Conservation (phyloP, 2,888 invertebrate species). For the Caenorhabditis sp. region DNA sequence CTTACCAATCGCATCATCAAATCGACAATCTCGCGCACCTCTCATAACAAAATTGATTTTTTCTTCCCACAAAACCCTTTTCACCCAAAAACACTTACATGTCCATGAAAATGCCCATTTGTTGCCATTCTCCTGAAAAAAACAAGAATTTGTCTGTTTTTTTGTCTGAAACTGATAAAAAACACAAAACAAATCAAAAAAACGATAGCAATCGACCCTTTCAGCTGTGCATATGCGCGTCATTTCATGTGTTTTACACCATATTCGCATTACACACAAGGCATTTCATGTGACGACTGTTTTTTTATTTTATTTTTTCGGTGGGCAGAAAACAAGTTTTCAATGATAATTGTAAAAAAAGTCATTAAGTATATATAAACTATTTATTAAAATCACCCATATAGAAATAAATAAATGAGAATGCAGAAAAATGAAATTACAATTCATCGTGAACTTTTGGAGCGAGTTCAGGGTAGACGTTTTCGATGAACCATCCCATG, state of each 20-base stretch:
- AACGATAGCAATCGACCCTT: background rate
- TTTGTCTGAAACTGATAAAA: background rate
- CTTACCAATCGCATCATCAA: background rate
- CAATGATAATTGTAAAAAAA: too few species aligned
- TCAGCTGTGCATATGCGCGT: background rate
- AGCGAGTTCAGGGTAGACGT: conserved; percentile 80
- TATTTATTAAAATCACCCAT: conserved; percentile 2
- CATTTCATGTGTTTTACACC: background rate
- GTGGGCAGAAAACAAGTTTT: too few species aligned
- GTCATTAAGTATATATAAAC: too few species aligned
- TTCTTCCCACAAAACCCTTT: background rate
- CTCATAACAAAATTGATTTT: background rate
- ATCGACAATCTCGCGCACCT: background rate
- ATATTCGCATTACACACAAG: background rate
- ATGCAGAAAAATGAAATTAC: background rate
- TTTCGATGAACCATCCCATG: conserved; percentile 87
- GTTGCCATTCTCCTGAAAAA: background rate
- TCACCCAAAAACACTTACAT: background rate
- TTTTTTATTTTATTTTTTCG: conserved; percentile 1
- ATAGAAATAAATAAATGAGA: background rate
- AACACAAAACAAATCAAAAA: background rate
- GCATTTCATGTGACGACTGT: background rate
- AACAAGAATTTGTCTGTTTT: background rate
- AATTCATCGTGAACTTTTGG: conserved; percentile 43
- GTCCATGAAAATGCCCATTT: background rate